Evolutionary conservation across 2,113 vertebrate genomes (phyloP).

Genomic region (Pteruthius melanotis): DNA sequence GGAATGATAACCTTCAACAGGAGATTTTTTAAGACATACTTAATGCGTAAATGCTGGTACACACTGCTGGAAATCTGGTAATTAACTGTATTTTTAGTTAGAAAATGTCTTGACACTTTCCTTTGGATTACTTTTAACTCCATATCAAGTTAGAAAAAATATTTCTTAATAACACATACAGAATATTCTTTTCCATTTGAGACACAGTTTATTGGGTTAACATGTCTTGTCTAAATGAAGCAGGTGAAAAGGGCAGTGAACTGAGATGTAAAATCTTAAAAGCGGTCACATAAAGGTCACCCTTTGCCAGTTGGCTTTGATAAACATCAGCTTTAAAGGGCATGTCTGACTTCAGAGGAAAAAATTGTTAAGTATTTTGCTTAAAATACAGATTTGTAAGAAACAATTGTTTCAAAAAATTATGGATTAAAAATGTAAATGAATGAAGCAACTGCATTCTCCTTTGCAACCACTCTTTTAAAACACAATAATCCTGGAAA

Average conservation of each 20-base stretch:
- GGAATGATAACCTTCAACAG: conserved; percentile 48
- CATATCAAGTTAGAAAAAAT: conserved; percentile 16
- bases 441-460: conserved; percentile 23
- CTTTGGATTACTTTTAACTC: conserved; percentile 12
- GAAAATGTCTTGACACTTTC: conserved; percentile 6
- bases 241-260: conserved; percentile 64
- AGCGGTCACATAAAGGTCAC: conserved; percentile 66
- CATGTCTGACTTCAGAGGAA: conserved; percentile 52
- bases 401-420: conserved; percentile 12
- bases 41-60: conserved; percentile 19
- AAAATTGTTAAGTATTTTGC: conserved; percentile 32
- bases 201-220: conserved; percentile 31
- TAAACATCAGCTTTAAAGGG: conserved; percentile 66
- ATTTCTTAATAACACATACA: conserved; percentile 11
- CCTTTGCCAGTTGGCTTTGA: conserved; percentile 67
- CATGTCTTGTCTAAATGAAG: conserved; percentile 47
- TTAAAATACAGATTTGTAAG: conserved; percentile 42
- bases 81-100: conserved; percentile 1
- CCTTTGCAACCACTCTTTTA: not conserved
- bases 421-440: not conserved
- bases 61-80: conserved; percentile 5
- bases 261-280: conserved; percentile 61
- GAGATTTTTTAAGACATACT: conserved; percentile 12
- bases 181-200: conserved; percentile 21
- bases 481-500: conserved; percentile 24